Conservation (phyloP, 2,888 invertebrate species). For the Hartigia nigra region DNA sequence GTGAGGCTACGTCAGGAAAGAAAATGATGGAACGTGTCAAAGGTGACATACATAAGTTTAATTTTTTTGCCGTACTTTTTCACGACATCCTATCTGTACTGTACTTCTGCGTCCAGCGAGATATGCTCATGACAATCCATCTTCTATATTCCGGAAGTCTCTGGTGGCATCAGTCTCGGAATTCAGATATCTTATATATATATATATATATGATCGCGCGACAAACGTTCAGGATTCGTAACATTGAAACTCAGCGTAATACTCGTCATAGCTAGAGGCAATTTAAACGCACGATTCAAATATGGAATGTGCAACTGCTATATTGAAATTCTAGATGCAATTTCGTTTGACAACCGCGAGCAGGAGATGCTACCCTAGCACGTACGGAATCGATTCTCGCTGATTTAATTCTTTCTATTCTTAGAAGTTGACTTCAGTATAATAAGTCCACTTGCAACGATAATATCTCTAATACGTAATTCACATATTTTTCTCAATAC, state of each 20-base stretch:
- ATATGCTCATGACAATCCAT: too few relatives aligned
- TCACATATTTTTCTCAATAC: too few relatives aligned
- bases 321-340: constrained; percentile 50
- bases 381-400: neutral
- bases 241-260: constrained; percentile 39
- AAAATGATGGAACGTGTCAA: neutral
- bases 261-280: constrained; percentile 37
- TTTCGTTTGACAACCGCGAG: constrained; percentile 34
- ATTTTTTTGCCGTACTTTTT: neutral
- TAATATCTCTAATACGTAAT: too few relatives aligned
- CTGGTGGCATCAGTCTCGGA: neutral
- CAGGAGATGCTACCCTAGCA: neutral
- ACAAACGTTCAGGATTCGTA: constrained; percentile 32
- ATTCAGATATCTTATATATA: constrained; percentile 21
- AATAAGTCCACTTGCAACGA: neutral
- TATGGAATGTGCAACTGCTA: constrained; percentile 36
- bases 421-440: neutral
- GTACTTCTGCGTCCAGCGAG: neutral
- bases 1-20: neutral
- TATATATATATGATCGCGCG: constrained; percentile 42
- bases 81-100: neutral
- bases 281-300: constrained; percentile 31
- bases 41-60: neutral
- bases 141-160: too few relatives aligned
- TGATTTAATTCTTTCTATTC: neutral